Percentiles rank a stretch among this genome's conserved stretches.
Conservation (phyloP, 1,140 invertebrate species). For the Nixonia krombeini region DNA sequence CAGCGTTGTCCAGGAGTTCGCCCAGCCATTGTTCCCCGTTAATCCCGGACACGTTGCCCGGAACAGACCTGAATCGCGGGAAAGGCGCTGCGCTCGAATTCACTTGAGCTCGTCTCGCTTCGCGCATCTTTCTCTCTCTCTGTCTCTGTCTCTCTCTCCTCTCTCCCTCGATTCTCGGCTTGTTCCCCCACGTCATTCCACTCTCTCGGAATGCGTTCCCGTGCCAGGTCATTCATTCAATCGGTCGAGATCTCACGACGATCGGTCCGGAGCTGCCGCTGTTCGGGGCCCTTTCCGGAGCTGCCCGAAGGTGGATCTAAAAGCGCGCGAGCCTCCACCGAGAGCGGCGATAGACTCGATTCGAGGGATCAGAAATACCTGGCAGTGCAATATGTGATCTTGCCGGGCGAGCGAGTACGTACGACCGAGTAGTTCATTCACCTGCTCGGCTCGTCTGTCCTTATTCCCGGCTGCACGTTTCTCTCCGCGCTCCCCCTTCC, state of each 20-base stretch:
- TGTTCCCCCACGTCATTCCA: slow-evolving; percentile 38
- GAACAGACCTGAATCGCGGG: slow-evolving; percentile 26
- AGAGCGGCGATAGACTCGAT: slow-evolving; percentile 16
- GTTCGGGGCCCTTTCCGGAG: neutral
- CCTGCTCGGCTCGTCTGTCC: slow-evolving; percentile 55
- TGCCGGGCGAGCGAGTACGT: slow-evolving; percentile 47
- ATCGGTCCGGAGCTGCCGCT: slow-evolving; percentile 23
- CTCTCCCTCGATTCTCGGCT: neutral
- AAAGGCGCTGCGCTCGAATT: slow-evolving; percentile 22
- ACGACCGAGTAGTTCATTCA: slow-evolving; percentile 64
- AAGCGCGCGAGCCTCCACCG: slow-evolving; percentile 7
- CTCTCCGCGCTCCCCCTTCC: neutral
- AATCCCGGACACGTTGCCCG: slow-evolving; percentile 30
- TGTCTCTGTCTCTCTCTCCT: neutral
- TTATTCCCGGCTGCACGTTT: slow-evolving; percentile 15
- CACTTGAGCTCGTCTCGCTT: slow-evolving; percentile 18
- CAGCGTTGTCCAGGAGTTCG: slow-evolving; percentile 16
- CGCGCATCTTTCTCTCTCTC: neutral
- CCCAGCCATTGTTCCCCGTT: slow-evolving; percentile 46
- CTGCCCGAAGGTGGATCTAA: slow-evolving; percentile 14
- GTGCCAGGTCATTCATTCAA: slow-evolving; percentile 58
- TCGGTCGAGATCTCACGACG: slow-evolving; percentile 34
- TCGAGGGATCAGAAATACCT: slow-evolving; percentile 40
- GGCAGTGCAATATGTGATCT: slow-evolving; percentile 57
- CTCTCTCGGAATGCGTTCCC: slow-evolving; percentile 45